Evolutionary conservation across 2,888 invertebrate genomes (phyloP).

Genomic region (Limenitis camilla): DNA sequence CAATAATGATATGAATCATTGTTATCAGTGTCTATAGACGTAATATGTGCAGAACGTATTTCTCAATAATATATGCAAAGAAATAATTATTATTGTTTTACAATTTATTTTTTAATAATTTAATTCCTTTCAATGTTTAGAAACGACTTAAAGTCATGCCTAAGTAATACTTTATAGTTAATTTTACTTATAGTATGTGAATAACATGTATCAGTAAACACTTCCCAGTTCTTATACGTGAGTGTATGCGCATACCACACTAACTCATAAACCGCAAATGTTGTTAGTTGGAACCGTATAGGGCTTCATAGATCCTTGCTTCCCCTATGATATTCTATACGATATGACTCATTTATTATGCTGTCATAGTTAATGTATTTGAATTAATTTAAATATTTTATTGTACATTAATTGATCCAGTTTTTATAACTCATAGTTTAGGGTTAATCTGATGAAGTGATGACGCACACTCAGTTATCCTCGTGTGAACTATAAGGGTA

Average conservation of each 20-base stretch:
- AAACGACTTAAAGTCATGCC: too few relatives aligned
- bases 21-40: too few relatives aligned
- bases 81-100: too few relatives aligned
- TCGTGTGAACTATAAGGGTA: too few relatives aligned
- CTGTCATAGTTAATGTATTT: conserved; percentile 5
- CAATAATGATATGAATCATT: too few relatives aligned
- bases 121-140: too few relatives aligned
- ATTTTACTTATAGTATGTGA: neutral
- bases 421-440: too few relatives aligned
- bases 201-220: neutral
- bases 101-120: too few relatives aligned
- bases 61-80: too few relatives aligned
- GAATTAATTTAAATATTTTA: conserved; percentile 7
- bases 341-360: conserved; percentile 4
- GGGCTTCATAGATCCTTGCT: conserved; percentile 27
- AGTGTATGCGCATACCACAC: conserved; percentile 6
- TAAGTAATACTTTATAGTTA: neutral
- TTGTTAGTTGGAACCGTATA: conserved; percentile 19
- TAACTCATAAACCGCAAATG: conserved; percentile 17
- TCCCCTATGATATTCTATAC: conserved; percentile 21
- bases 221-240: conserved; percentile 21
- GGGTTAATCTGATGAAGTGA: too few relatives aligned
- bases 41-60: too few relatives aligned
- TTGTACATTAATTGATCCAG: neutral
- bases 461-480: too few relatives aligned